Base-by-base conservation (phyloP, 2,113 vertebrate species). In the Theristicus caerulescens region DNA sequence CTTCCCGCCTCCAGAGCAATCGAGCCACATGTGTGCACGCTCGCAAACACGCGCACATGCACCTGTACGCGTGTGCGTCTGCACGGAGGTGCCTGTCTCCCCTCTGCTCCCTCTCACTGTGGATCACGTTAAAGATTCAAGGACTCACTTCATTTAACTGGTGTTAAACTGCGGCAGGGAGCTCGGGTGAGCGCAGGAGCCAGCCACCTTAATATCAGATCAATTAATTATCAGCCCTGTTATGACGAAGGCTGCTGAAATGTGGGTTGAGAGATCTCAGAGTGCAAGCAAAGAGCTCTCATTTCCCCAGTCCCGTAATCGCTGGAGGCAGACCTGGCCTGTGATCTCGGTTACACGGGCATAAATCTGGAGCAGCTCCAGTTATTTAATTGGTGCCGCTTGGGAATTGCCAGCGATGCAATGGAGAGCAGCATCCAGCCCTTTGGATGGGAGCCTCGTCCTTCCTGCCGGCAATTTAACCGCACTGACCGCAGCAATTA, bases 151-250 rank as follows among this genome's bases (percentile, higher is more conserved):
- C 34, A 46, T 78, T 58, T 27, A 61, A 29, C 31, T 4, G 24
- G 70, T 11, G 72, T 74, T 70, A 66, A 87, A 67, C 83, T 16
- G 80, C 6, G 0, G 86, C 83, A 5, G 16, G 51, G 77, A 88
- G 87, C 76, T 20, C 2, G 46, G 62, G 40, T 31, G 49, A 71
- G 64, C 11, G 2, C 9, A 1, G 82, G 42, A 92, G 84, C 58
- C 91, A 77, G 61, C 61, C 76, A 21, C 87, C 79, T 86, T 36
- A 1, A 27, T 58, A 61, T 34, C 85, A 27, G 92, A 86, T 95
- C 97, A 86, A 95, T 97, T 95, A 40, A 92, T 96, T 92, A 95
- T 47, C 97, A 61, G 71, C 93, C 76, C 86, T 81, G 83, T 76
- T 83, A 36, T 6, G 91, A 74, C 2, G 52, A 40, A 87, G 80